Evolutionary conservation across 2,797 vertebrate species (phyloP).

Genomic region (Mormyrops boulengeri): DNA sequence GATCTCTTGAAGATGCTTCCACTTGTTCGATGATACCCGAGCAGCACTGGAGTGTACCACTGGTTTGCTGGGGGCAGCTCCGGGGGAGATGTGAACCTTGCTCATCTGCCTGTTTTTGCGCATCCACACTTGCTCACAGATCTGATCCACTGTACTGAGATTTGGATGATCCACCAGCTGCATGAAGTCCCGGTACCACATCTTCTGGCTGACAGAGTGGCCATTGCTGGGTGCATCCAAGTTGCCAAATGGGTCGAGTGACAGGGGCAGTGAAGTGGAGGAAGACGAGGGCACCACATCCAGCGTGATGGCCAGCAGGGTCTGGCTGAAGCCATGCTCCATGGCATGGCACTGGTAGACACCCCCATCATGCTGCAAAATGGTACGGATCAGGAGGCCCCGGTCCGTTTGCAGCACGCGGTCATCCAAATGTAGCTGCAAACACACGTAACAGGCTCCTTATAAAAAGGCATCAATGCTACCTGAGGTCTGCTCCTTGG

Average conservation of each 20-base stretch:
- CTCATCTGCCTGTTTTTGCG: constrained; percentile 58
- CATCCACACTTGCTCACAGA: constrained; percentile 80
- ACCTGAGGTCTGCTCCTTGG: background rate
- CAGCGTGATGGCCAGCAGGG: constrained; percentile 73
- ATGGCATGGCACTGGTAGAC: constrained; percentile 80
- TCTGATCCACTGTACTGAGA: constrained; percentile 69
- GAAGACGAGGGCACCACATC: constrained; percentile 69
- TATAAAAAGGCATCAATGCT: background rate
- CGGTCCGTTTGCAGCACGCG: constrained; percentile 69
- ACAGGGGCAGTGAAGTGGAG: constrained; percentile 30
- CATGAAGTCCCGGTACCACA: constrained; percentile 95
- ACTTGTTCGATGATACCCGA: constrained; percentile 64
- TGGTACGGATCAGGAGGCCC: constrained; percentile 76
- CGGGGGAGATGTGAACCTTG: constrained; percentile 41
- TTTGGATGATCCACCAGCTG: constrained; percentile 88
- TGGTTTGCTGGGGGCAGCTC: constrained; percentile 37
- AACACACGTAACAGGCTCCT: background rate
- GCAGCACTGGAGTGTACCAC: constrained; percentile 37
- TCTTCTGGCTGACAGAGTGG: constrained; percentile 61
- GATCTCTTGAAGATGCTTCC: constrained; percentile 70
- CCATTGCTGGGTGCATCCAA: constrained; percentile 48
- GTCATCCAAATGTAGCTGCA: constrained; percentile 73
- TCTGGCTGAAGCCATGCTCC: constrained; percentile 89
- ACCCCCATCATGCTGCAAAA: constrained; percentile 70
- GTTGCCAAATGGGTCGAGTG: constrained; percentile 50